A percentile compares a stretch with the other conserved stretches of the same genome.
phyloP scores from a whole-genome alignment of 2,113 vertebrate species.

The Pungitius pungitius region DNA sequence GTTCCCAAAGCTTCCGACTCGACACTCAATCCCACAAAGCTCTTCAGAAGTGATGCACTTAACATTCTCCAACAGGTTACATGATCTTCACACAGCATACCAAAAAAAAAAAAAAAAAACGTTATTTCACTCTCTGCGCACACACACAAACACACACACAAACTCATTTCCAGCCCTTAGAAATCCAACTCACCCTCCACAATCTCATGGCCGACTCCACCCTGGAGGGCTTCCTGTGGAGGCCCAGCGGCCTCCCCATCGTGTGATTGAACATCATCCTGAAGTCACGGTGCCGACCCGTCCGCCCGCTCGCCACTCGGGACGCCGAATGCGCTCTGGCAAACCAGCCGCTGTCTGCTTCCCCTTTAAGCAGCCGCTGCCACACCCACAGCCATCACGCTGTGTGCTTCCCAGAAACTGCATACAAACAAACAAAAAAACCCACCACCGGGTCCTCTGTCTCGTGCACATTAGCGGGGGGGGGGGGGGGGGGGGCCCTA shows the following conservation, averaged over 20 bases:
- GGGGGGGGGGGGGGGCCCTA: no score
- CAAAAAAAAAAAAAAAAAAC: neutral
- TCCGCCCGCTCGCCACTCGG: neutral
- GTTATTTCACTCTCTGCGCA: neutral
- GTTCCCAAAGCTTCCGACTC: neutral
- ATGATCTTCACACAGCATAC: slow-evolving; percentile 4
- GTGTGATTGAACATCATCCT: slow-evolving; percentile 73
- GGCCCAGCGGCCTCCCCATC: slow-evolving; percentile 65
- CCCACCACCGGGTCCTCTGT: slow-evolving; percentile 51
- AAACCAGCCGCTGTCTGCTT: slow-evolving; percentile 25
- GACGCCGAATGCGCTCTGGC: slow-evolving; percentile 25
- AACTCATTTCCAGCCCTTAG: neutral
- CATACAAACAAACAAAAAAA: slow-evolving; percentile 60
- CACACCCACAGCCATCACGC: slow-evolving; percentile 73
- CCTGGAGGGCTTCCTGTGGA: slow-evolving; percentile 82
- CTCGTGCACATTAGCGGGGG: slow-evolving; percentile 67
- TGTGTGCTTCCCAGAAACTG: slow-evolving; percentile 56
- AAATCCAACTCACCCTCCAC: slow-evolving; percentile 87
- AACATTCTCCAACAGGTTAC: slow-evolving; percentile 17
- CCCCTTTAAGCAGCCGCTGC: slow-evolving; percentile 53
- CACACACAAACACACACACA: slow-evolving; percentile 9
- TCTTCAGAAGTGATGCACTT: slow-evolving; percentile 18
- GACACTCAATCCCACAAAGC: neutral
- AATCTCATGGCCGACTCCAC: slow-evolving; percentile 87
- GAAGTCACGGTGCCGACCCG: neutral